Evolutionary conservation across 1,140 invertebrate genomes (phyloP).

Genomic region (Neodiprion lecontei): DNA sequence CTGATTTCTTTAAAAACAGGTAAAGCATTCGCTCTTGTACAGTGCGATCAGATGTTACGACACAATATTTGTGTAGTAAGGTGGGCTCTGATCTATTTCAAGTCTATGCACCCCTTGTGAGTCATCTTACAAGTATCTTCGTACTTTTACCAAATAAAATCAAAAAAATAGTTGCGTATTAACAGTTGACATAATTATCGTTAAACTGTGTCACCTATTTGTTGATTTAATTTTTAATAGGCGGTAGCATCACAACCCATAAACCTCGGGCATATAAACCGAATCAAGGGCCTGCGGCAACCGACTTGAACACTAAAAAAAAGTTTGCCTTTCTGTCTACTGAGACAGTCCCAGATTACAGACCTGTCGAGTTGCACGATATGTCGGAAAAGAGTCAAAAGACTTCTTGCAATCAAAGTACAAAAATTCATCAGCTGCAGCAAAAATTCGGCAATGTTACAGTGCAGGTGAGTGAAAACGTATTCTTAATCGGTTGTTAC

Average conservation of each 20-base stretch:
- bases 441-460: slow-evolving; percentile 72
- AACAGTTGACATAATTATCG: no score
- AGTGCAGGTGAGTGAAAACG: slow-evolving; percentile 48
- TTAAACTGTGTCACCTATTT: slow-evolving; percentile 12
- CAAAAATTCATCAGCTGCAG: slow-evolving; percentile 78
- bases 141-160: no score
- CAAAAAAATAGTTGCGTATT: no score
- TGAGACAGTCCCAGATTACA: slow-evolving; percentile 84
- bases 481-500: background rate
- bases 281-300: slow-evolving; percentile 55
- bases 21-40: slow-evolving; percentile 40
- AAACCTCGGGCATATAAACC: slow-evolving; percentile 72
- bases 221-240: slow-evolving; percentile 49
- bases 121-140: no score
- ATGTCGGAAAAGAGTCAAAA: slow-evolving; percentile 75
- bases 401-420: slow-evolving; percentile 76
- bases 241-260: slow-evolving; percentile 73
- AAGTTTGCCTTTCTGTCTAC: slow-evolving; percentile 86
- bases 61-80: background rate
- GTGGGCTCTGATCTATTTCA: no score
- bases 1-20: slow-evolving; percentile 86
- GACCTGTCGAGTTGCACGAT: slow-evolving; percentile 67
- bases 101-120: no score
- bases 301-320: slow-evolving; percentile 79
- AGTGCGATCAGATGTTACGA: slow-evolving; percentile 16